A percentile compares a stretch with the other conserved stretches of the same genome.
Evolutionary conservation across 2,113 vertebrate species (phyloP).

Genomic region (Spizaetus ornatus): DNA sequence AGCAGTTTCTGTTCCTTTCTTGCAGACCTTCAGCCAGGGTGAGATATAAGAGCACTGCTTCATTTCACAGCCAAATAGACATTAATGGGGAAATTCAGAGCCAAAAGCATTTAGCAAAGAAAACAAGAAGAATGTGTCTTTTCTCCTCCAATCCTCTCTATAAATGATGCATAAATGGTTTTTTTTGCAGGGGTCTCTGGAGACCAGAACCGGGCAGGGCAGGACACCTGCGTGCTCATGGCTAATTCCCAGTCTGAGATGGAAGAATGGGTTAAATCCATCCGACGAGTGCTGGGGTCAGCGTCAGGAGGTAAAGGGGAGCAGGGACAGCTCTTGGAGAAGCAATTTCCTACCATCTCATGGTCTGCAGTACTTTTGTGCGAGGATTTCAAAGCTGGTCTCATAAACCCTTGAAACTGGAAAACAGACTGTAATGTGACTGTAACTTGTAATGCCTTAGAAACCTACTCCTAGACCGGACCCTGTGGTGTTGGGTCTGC

Average conservation of each 20-base stretch:
- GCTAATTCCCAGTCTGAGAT: conserved; percentile 89
- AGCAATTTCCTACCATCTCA: fast-evolving
- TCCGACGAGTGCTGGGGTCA: conserved; percentile 79
- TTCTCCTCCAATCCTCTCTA: background rate
- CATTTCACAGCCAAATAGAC: background rate
- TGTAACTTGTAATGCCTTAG: fast-evolving
- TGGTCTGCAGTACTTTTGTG: background rate
- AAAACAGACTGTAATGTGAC: fast-evolving
- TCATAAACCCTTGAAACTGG: background rate
- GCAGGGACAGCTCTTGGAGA: background rate
- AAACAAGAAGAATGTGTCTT: background rate
- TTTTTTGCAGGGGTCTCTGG: conserved; percentile 68
- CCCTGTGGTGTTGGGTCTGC: fast-evolving
- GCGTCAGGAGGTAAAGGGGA: conserved; percentile 82
- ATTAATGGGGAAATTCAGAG: fast-evolving
- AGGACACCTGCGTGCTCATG: conserved; percentile 86
- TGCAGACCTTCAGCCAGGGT: background rate
- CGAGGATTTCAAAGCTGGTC: background rate
- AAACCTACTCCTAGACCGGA: fast-evolving
- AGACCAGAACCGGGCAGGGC: conserved; percentile 75
- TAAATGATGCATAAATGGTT: no score
- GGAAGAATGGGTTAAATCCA: conserved; percentile 92
- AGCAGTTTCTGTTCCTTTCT: conserved; percentile 3
- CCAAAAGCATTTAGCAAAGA: background rate
- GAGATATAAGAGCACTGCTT: background rate